Percentiles rank a stretch among this genome's conserved stretches.
phyloP scores from a whole-genome alignment of 2,888 invertebrate species.

The Achlya flavicornis region DNA sequence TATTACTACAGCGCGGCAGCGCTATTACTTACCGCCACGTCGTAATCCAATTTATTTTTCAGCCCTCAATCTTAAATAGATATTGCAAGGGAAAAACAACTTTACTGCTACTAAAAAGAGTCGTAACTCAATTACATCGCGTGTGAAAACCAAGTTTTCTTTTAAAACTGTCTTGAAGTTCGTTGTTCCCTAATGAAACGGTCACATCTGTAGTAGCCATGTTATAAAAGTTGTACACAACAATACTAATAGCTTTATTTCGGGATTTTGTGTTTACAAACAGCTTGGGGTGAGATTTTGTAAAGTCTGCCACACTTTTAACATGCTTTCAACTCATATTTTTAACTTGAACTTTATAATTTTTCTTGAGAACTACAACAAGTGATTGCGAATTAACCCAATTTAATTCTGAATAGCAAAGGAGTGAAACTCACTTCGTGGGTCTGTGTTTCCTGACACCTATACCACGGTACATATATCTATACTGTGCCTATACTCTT shows the following conservation, averaged over 20 bases:
- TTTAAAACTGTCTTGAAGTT: conserved; percentile 17
- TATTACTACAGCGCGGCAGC: neutral
- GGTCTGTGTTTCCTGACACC: no score
- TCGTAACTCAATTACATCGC: neutral
- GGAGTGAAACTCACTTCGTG: no score
- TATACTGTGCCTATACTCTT: no score
- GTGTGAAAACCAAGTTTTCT: conserved; percentile 18
- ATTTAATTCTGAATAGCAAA: no score
- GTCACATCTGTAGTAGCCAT: conserved; percentile 29
- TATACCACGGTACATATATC: no score
- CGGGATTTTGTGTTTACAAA: conserved; percentile 18
- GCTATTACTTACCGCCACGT: conserved; percentile 2
- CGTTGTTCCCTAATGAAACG: conserved; percentile 27
- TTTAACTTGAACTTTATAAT: neutral
- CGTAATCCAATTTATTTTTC: conserved; percentile 1
- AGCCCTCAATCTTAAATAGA: neutral
- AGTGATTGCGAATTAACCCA: no score
- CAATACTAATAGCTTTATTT: conserved; percentile 36
- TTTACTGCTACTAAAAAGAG: neutral
- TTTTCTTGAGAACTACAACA: no score
- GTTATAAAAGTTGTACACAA: conserved; percentile 28
- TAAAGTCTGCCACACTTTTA: neutral
- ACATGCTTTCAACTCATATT: no score
- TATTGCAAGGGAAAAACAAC: neutral
- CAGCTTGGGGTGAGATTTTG: conserved; percentile 19